Base-by-base conservation (phyloP, 2,888 invertebrate genomes). In the Miltochrista miniata region DNA sequence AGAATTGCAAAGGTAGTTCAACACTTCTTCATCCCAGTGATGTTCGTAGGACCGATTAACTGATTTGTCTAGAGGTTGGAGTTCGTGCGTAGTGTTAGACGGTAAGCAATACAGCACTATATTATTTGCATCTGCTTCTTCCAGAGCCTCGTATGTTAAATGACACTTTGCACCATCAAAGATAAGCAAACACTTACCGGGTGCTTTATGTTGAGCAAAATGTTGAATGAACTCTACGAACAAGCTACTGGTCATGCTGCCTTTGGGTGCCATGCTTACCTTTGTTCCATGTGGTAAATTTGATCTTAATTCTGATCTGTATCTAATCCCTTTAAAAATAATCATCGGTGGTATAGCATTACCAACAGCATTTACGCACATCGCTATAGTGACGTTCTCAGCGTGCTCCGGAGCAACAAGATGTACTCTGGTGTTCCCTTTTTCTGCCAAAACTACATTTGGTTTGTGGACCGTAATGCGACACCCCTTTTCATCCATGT, bases 391-490 rank as follows among this genome's bases (percentile, higher is more conserved):
- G 2, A 60, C 53, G 44, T 44, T 52, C 33, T 63, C 60, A 1
- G 48, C 54, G 15, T 60, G 58, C 56, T 63, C 63, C 1, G 48
- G 31, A 13, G 51, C 54, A 14, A 56, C 47, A 46, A 56, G 11
- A 24, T 63, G 53, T 35, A 59, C 58, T 52, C 58, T 62, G 38
- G 59, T 59, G 9, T 50, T 9, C 45, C 55, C 62, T 24, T 46
- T 49, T 56, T 56, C 50, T 9, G 61, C 53, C 33, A 59, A 50
- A 56, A 57, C 51, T 53, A 55, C n/a, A 35, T 56, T 51, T 41
- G 52, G 15, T 52, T 59, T 54, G 39, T 61, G 51, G n/a, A n/a
- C n/a, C n/a, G n/a, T n/a, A n/a, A n/a, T n/a, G n/a, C n/a, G n/a
- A n/a, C n/a, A n/a, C n/a, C n/a, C n/a, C n/a, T n/a, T n/a, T n/a